Conservation (phyloP, 2,888 invertebrate genomes). For the Empis stercorea region DNA sequence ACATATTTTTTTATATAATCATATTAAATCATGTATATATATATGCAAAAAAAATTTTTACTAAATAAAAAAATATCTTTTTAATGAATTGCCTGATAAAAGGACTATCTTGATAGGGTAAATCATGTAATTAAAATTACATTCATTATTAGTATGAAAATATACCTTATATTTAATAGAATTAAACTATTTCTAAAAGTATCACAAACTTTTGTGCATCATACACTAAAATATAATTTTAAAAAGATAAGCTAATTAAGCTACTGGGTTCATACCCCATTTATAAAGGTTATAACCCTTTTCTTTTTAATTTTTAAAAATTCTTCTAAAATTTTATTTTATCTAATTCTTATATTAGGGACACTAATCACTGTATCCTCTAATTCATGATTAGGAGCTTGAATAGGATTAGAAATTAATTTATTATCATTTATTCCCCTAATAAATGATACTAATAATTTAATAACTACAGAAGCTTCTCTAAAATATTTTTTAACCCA, state of each 20-base stretch:
- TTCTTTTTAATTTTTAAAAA: conserved; percentile 41
- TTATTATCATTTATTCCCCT: conserved; percentile 46
- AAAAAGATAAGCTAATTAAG: conserved; percentile 43
- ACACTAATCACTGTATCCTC: conserved; percentile 40
- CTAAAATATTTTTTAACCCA: conserved; percentile 49
- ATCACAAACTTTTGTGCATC: conserved; percentile 50
- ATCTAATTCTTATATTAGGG: conserved; percentile 37
- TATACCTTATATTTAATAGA: conserved; percentile 42
- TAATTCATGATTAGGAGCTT: conserved; percentile 38
- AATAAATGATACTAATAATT: conserved; percentile 40
- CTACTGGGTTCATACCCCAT: conserved; percentile 39
- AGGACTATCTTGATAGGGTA: conserved; percentile 52
- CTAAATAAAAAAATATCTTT: conserved; percentile 14
- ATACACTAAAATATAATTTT: conserved; percentile 45
- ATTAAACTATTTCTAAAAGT: conserved; percentile 46
- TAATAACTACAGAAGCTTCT: conserved; percentile 41
- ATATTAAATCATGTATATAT: background rate
- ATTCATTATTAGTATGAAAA: conserved; percentile 14
- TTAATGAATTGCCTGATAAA: conserved; percentile 40
- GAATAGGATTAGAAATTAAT: conserved; percentile 53
- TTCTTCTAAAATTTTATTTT: conserved; percentile 41
- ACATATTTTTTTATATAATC: background rate
- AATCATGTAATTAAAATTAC: conserved; percentile 34
- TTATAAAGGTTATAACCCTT: conserved; percentile 37
- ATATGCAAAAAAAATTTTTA: conserved; percentile 11